phyloP scores from a whole-genome alignment of 2,113 vertebrate species.

The Cheilinus undulatus region DNA sequence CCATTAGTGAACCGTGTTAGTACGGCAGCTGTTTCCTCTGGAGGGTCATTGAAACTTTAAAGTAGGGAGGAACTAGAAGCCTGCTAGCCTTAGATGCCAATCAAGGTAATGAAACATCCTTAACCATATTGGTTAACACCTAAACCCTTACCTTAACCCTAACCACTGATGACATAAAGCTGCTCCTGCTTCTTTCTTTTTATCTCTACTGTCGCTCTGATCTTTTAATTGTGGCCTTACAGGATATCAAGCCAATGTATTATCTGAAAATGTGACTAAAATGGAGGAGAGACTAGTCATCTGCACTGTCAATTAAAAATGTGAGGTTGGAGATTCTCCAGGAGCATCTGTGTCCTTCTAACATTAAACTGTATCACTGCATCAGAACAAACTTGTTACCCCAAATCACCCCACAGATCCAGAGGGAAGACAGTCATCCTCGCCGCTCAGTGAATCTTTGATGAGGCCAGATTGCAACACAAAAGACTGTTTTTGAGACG shows the following conservation, averaged over 20 bases:
- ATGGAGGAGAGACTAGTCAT: too few relatives aligned
- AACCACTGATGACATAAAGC: too few relatives aligned
- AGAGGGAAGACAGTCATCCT: constrained; percentile 1
- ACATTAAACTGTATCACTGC: neutral
- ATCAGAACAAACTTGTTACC: neutral
- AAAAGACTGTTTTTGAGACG: neutral
- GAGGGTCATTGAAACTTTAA: neutral
- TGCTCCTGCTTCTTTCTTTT: too few relatives aligned
- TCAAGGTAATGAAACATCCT: too few relatives aligned
- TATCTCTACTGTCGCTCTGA: too few relatives aligned
- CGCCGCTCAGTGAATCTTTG: constrained; percentile 8
- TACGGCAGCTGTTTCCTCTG: neutral
- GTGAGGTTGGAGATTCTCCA: neutral
- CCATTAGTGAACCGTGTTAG: neutral
- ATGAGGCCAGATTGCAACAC: constrained; percentile 22
- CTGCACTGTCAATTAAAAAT: neutral
- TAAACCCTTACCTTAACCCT: too few relatives aligned
- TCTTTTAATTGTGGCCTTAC: too few relatives aligned
- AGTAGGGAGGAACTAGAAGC: neutral
- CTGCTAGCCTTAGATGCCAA: too few relatives aligned
- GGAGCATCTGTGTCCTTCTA: neutral
- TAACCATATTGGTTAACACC: too few relatives aligned
- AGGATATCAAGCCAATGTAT: neutral
- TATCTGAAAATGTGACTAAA: neutral
- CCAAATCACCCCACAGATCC: neutral